Evolutionary conservation across 2,797 vertebrate genomes (phyloP).

Genomic region (Acipenser oxyrinchus): DNA sequence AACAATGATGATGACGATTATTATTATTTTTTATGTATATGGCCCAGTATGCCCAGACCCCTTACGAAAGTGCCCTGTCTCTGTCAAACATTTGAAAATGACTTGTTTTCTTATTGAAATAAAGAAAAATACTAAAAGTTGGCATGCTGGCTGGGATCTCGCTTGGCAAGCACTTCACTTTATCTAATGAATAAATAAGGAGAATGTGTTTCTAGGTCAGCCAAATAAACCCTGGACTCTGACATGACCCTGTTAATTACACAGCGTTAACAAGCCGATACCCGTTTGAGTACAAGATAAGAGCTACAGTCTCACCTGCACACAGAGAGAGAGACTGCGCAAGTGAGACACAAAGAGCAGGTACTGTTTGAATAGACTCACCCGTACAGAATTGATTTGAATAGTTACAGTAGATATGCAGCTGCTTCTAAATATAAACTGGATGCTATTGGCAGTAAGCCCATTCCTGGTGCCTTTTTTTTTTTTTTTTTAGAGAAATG

Average conservation of each 20-base stretch:
- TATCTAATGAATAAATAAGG: no score
- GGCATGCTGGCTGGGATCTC: no score
- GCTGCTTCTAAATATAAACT: neutral
- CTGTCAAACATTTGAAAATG: no score
- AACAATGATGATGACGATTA: no score
- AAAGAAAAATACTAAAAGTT: no score
- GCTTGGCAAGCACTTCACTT: no score
- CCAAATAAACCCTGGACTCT: neutral
- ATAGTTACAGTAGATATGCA: neutral
- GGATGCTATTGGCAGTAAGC: neutral
- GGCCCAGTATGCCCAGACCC: no score
- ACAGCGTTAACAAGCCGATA: neutral
- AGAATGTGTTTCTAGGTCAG: no score
- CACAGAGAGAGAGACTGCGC: neutral
- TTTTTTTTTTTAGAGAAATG: neutral
- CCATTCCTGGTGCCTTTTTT: neutral
- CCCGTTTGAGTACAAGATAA: neutral
- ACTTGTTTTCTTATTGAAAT: no score
- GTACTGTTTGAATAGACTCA: neutral
- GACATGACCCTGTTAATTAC: neutral
- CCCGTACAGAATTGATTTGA: neutral
- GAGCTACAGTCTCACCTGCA: neutral
- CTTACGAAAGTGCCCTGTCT: no score
- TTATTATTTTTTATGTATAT: no score
- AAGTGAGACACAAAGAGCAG: neutral